Base-by-base conservation (phyloP, 2,888 invertebrate genomes). In the Mantis religiosa region DNA sequence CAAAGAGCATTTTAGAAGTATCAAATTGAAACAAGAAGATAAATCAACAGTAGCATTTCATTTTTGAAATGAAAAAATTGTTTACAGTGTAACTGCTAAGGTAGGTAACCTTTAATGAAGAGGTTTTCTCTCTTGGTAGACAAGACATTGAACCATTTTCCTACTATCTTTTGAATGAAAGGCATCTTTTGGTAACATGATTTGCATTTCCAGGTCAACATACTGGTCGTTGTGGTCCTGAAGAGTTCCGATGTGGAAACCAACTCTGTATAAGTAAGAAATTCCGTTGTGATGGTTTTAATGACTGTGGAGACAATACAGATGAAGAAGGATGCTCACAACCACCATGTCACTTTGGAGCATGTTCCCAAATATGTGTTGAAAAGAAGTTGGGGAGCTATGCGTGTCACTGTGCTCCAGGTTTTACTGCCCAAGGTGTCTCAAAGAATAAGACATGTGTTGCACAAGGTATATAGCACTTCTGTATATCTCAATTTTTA, bases 301-400 rank as follows among this genome's bases (percentile, higher is more conserved):
- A 92, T 90, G 92, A 93, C 90, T 93, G 93, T 90, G 91, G 91
- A 4, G 93, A 93, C 90, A 91, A 91, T 89, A 92, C 92, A 71
- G 93, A 93, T 91, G 95, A 91, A 92, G 92, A 92, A 92, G 94
- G 93, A 92, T 94, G 92, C 92, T 92, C 89, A 3, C 82, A 90
- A 25, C 91, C 92, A 84, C 92, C 92, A 87, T 97, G 97, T 92
- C 93, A 94, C 88, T 97, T 97, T 94, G 95, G 96, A 85, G 94
- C 95, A 6, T 98, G 98, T 92, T 96, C 97, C 28, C 98, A 98
- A 93, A 94, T 96, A 88, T 97, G 97, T 92, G 94, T 96, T 28
- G 95, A 94, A 89, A 95, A 95, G 91, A 95, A 95, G 91, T 94
- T 95, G 91, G 91, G 90, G 87, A 93, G 93, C 89, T 93, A 93